Base-by-base conservation (phyloP, 2,888 invertebrate species). In the Alcis repandata region DNA sequence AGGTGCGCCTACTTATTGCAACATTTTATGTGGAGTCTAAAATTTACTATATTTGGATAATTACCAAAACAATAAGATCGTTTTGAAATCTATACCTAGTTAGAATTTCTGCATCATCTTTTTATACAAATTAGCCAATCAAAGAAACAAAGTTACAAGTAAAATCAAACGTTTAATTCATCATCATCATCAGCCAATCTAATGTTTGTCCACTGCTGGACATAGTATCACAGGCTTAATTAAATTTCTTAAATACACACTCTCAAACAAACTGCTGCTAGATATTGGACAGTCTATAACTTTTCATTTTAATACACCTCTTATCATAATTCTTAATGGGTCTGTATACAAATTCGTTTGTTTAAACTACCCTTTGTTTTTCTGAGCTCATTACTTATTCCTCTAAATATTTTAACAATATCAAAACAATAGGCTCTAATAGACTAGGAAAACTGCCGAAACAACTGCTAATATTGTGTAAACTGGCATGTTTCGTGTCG, bases 381-480 rank as follows among this genome's bases (percentile, higher is more conserved):
- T 40, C 27, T 45, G 32, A 27, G 36, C 36, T 8, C n/a, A 33
- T 36, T 19, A 15, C 36, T 32, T 13, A 15, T 15, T 59, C 6
- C 19, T 33, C 19, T 17, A 41, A 17, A 59, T 43, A 58, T 41
- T 43, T 46, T 10, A 62, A 40, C 10, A 53, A 54, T 17, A 54
- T 19, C 41, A 41, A 59, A 19, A 49, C 17, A 40, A 38, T 38
- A 19, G 1, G 11, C 15, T 32, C 67, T 76, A 81, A 54, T 71
- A 78, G 3, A 68, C 71, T 61, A 81, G 52, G 58, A 77, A 72
- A 48, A 79, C 78, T 46, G 83, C 83, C 52, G 79, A 70, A 40
- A 82, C 67, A 45, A 84, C 83, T 41, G 83, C 80, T 32, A 87
- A 56, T 65, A 86, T 69, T 17, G 87, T 85, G 53, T 87, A 79